Conservation (phyloP, 1,140 invertebrate genomes). For the Neocloeon triangulifer region DNA sequence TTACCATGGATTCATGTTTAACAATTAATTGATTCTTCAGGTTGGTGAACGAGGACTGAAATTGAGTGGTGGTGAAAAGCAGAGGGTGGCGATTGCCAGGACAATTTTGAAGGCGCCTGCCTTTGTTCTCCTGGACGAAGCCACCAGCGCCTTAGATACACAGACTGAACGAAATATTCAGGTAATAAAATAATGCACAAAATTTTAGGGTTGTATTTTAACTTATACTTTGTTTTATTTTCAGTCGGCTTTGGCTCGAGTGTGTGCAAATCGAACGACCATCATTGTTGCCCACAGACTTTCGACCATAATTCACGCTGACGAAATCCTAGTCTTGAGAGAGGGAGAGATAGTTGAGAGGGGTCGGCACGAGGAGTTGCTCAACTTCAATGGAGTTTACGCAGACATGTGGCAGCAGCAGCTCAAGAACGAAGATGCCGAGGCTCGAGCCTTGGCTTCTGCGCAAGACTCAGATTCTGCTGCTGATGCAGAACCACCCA, state of each 20-base stretch:
- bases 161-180: constrained; percentile 68
- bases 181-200: too few species aligned
- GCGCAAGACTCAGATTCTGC: too few species aligned
- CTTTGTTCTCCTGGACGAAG: constrained; percentile 79
- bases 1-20: not conserved
- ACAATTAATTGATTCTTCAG: too few species aligned
- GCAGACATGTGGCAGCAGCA: constrained; percentile 79
- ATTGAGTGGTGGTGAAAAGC: constrained; percentile 77
- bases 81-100: constrained; percentile 78
- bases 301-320: constrained; percentile 80
- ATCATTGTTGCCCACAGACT: constrained; percentile 81
- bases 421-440: constrained; percentile 30
- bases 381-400: constrained; percentile 44
- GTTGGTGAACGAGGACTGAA: constrained; percentile 59
- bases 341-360: constrained; percentile 80
- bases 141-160: constrained; percentile 65
- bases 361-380: constrained; percentile 62
- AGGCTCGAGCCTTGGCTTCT: not conserved
- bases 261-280: constrained; percentile 70
- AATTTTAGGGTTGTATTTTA: too few species aligned
- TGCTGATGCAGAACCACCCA: too few species aligned
- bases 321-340: constrained; percentile 76
- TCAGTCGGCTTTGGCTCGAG: constrained; percentile 36
- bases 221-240: constrained; percentile 6
- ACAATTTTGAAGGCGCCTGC: constrained; percentile 69